Base-by-base conservation (phyloP, 2,888 invertebrate genomes). In the Eupithecia tripunctaria region DNA sequence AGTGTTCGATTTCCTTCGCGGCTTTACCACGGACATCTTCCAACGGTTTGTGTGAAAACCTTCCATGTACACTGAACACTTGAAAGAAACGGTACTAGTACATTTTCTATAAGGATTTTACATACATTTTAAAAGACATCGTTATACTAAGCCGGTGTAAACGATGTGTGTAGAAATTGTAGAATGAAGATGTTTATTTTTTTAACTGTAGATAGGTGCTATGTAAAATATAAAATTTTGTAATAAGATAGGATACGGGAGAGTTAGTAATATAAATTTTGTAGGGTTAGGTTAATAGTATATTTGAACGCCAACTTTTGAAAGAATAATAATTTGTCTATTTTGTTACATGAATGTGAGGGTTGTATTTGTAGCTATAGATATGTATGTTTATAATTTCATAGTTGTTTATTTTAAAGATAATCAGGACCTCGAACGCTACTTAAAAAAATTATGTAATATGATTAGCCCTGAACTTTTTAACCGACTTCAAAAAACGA, bases 11-110 rank as follows among this genome's bases (percentile, higher is more conserved):
- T 93, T 90, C 84, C 82, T 94, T 43, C 86, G 86, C 76, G 94
- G 92, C 79, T 85, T 94, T 85, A 94, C 93, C 68, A 90, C 91
- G 62, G 93, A 93, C 80, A 87, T 94, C 76, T 80, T 94, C 64
- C 90, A 94, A 67, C 88, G 90, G 79, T 93, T 94, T 79, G 79
- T 89, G 72, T 92, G 89, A 85, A 79, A 68, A 67, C 29, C 38
- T 21, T 47, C 72, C 71, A 62, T 72, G 74, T 71, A 70, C 64
- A 60, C 18, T 32, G 41, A 72, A 68, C 62, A 65, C 47, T 56
- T 56, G 41, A 72, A 74, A 68, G 68, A 66, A 77, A 76, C 69
- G 51, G 29, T 71, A 51, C 21, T 63, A 66, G 25, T 29, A 68
- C 47, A 69, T 67, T 74, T 68, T 71, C 70, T 71, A 67, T 67